These are phyloP conservation scores for Trichacis sp. DNA, from an alignment of 2,888 invertebrate species.

Conservation along the genomic window DNA sequence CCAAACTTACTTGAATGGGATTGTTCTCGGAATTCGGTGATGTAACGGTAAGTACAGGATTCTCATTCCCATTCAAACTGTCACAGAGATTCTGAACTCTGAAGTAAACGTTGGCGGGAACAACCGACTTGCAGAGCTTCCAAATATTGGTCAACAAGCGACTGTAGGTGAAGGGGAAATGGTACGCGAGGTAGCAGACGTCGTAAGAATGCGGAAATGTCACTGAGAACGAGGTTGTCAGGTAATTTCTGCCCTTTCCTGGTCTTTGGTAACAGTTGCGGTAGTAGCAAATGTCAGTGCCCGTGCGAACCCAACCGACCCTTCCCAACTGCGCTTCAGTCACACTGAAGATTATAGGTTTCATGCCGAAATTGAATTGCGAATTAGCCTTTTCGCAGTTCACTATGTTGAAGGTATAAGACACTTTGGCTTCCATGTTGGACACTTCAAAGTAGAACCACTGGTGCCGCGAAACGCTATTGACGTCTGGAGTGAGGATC, in stretches of 20 bases:
- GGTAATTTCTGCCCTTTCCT: conserved; percentile 74
- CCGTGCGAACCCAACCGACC: conserved; percentile 79
- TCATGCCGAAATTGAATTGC: conserved; percentile 91
- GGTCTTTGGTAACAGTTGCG: conserved; percentile 79
- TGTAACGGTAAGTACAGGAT: conserved; percentile 83
- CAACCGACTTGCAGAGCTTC: conserved; percentile 73
- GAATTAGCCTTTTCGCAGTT: conserved; percentile 90
- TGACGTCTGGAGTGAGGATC: conserved; percentile 85
- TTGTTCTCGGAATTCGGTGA: conserved; percentile 72
- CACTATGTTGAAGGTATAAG: conserved; percentile 87
- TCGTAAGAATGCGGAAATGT: conserved; percentile 81
- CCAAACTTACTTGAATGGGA: conserved; percentile 72
- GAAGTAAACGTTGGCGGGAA: conserved; percentile 72
- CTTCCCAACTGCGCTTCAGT: conserved; percentile 75
- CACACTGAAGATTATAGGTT: conserved; percentile 88
- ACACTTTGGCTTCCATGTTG: conserved; percentile 77
- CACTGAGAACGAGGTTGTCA: conserved; percentile 84
- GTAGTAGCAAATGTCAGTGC: conserved; percentile 85
- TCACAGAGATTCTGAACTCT: conserved; percentile 78
- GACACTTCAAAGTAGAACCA: conserved; percentile 94
- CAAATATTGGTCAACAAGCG: conserved; percentile 80
- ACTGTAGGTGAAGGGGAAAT: conserved; percentile 88
- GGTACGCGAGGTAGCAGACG: conserved; percentile 87
- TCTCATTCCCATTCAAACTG: conserved; percentile 79
- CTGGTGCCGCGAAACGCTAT: conserved; percentile 82